These are phyloP conservation scores for Mimumesa dahlbomi DNA, from an alignment of 2,888 invertebrate genomes.

Conservation along the genomic window DNA sequence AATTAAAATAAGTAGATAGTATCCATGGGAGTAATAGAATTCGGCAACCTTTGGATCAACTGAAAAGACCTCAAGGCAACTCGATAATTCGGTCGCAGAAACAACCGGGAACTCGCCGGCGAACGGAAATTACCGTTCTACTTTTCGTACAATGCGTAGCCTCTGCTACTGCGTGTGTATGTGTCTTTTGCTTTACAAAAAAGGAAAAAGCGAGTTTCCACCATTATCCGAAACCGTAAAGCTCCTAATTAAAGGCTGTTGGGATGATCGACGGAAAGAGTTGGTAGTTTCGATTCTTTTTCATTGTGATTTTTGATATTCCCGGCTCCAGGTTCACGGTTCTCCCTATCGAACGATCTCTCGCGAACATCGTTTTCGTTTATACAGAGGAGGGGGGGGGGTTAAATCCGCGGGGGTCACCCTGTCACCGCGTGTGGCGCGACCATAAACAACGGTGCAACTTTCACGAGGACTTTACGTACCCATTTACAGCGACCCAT, in stretches of 20 bases:
- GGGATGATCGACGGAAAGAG: too few species aligned
- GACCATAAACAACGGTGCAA: conserved; percentile 55
- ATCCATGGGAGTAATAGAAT: too few species aligned
- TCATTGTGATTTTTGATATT: too few species aligned
- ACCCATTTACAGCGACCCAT: conserved; percentile 55
- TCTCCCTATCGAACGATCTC: too few species aligned
- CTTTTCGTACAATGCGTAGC: conserved; percentile 28
- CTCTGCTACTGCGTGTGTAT: too few species aligned
- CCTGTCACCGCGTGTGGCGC: background rate
- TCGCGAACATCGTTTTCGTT: background rate
- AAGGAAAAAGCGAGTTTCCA: too few species aligned
- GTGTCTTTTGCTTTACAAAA: conserved; percentile 14
- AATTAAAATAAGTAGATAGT: too few species aligned
- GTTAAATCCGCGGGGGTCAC: background rate
- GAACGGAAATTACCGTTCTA: conserved; percentile 34
- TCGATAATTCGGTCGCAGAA: conserved; percentile 19
- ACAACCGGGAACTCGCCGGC: conserved; percentile 16
- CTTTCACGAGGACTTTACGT: conserved; percentile 62
- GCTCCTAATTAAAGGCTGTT: too few species aligned
- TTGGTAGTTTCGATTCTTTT: too few species aligned
- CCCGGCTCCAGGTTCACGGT: too few species aligned
- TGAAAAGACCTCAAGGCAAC: background rate
- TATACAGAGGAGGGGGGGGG: background rate
- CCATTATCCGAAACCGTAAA: too few species aligned
- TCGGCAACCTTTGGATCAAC: too few species aligned